Evolutionary conservation across 2,113 vertebrate genomes (phyloP).

Genomic region (Etia nguti): DNA sequence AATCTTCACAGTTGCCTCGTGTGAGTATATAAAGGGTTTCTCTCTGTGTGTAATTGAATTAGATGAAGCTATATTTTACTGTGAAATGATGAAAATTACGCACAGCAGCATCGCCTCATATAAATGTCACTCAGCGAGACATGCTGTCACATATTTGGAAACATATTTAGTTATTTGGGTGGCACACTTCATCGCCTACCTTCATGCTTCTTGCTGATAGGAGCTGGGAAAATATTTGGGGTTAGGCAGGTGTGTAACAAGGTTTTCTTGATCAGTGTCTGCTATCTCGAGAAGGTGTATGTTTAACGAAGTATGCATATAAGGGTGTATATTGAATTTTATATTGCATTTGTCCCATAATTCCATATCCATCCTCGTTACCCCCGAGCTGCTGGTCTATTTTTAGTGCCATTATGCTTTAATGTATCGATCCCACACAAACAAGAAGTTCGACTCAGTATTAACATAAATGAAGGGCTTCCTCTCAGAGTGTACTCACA

Average conservation of each 20-base stretch:
- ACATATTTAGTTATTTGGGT: neutral
- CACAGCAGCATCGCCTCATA: neutral
- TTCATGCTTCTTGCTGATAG: neutral
- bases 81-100: neutral
- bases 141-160: neutral
- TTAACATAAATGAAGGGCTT: neutral
- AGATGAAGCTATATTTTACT: neutral
- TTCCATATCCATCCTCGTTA: neutral
- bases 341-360: neutral
- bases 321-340: neutral
- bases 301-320: neutral
- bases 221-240: neutral
- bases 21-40: neutral
- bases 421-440: conserved; percentile 13
- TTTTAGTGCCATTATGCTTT: neutral
- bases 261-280: conserved; percentile 7
- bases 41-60: conserved; percentile 13
- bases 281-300: neutral
- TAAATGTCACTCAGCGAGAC: neutral
- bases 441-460: neutral
- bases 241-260: conserved; percentile 23
- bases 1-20: neutral
- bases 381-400: neutral
- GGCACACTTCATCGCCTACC: neutral
- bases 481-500: neutral